These are phyloP conservation scores for Lochmaea capreae DNA, from an alignment of 2,888 invertebrate genomes.

Conservation along the genomic window DNA sequence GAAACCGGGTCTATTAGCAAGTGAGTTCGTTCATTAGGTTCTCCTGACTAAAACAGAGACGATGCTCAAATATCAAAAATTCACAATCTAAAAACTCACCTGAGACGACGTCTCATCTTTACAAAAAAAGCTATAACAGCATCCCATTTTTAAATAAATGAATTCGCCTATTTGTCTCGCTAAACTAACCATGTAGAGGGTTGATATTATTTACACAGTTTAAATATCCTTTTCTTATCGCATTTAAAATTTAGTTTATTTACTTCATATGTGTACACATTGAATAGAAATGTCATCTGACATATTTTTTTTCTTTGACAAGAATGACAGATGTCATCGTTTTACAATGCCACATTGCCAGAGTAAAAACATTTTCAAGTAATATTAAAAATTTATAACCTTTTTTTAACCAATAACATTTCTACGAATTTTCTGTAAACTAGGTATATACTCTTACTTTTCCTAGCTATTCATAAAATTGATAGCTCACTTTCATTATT, in stretches of 20 bases:
- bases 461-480: no score
- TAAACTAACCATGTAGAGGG: conserved; percentile 33
- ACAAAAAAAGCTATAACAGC: conserved; percentile 78
- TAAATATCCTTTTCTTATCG: conserved; percentile 20
- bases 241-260: conserved; percentile 35
- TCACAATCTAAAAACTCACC: conserved; percentile 62
- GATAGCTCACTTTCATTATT: no score
- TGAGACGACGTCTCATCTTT: conserved; percentile 77
- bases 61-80: not conserved
- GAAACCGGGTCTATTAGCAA: conserved; percentile 81
- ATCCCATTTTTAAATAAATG: conserved; percentile 68
- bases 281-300: not conserved
- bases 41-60: conserved; percentile 65
- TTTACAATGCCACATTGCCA: not conserved
- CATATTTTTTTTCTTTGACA: not conserved
- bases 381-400: no score
- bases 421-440: no score
- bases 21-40: conserved; percentile 81
- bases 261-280: conserved; percentile 28
- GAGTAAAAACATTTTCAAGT: not conserved
- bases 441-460: no score
- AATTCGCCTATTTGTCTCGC: conserved; percentile 19
- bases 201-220: not conserved
- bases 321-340: not conserved
- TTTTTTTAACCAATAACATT: no score